Base-by-base conservation (phyloP, 2,888 invertebrate genomes). In the Boloria euphrosyne region DNA sequence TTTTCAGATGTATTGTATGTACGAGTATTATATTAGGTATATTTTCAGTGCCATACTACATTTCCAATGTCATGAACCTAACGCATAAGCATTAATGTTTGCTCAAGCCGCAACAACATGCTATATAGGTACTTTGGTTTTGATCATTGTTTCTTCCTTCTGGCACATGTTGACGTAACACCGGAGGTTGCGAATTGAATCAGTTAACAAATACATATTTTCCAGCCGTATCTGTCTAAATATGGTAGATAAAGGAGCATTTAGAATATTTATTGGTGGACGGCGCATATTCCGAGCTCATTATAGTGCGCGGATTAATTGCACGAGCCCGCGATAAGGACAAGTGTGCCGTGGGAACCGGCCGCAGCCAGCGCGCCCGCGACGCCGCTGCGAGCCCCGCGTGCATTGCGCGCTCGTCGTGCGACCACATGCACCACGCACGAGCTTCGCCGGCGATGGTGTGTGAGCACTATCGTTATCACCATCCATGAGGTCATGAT, bases 341-440 rank as follows among this genome's bases (percentile, higher is more conserved):
- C 87, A 89, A 83, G 77, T 85, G 86, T 86, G 89, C 80, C 90
- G 90, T 90, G 90, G 85, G 90, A 90, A 89, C 75, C 79, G 38
- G 72, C 70, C 80, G 78, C 73, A 74, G 78, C 76, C 46, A 3
- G 76, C 72, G 72, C 47, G 61, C 76, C 73, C 74, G 53, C 74
- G 65, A 71, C 75, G 74, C 73, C 72, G 74, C 73, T 72, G 31
- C 52, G 73, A 76, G 72, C 78, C 73, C 68, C 17, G 2, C 1
- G 44, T 18, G 52, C 72, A 69, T 68, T 60, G 60, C 66, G n/a
- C 31, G 4, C 27, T 54, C 6, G 2, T 6, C 0, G 13, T 10
- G 4, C 6, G 7, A 27, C 27, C 18, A 2, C 3, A 18, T 1
- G 3, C 13, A 46, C 17, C 10, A 18, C 3, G 5, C 17, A 22